Evolutionary conservation across 2,888 invertebrate genomes (phyloP), one percentile per base, ranked within the genome.

Genomic region (Lepetodrilus schrolli): DNA sequence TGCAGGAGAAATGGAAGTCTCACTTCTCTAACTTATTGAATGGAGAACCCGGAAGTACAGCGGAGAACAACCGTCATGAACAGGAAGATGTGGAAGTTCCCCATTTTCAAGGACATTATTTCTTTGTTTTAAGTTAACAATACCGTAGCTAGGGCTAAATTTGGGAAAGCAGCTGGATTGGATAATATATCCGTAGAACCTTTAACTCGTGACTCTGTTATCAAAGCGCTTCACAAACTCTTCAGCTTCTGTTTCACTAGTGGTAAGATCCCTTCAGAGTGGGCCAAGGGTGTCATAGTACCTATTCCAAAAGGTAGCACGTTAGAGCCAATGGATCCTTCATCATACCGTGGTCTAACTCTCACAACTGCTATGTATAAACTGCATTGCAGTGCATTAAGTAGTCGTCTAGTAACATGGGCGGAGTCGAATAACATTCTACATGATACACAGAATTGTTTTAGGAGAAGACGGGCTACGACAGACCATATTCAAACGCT

Each of bases 241-340:
- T 66, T 66, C 30, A 66, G 26, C 17, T 20, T 20, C 26, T 37
- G 66, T 66, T 37, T 36, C 30, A 48, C 17, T 20, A 23, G 17
- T 5, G 36, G 65, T 23, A 34, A 26, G 13, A n/a, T 65, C 0
- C 65, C 65, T 23, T 13, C 1, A 7, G 17, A 34, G 20, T 65
- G 65, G 65, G 30, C 17, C 26, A 26, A 34, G 13, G 65, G 65
- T 23, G 30, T 65, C 30, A 65, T 65, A 7, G 30, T 13, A 7
- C 26, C 65, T 13, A 65, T 65, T 23, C 65, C 65, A n/a, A 65
- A 65, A 4, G 17, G 23, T 34, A n/a, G 30, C 13, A 65, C 26
- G 30, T 13, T 17, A 5, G 66, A 66, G 37, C 68, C 38, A 43
- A 10, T 38, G 23, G 68, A 68, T n/a, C 68, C 68, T 4, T n/a